Percentiles rank a stretch among this genome's conserved stretches.
These are phyloP conservation scores for Acomys russatus DNA, from an alignment of 2,797 vertebrate species.

Conservation along the genomic window DNA sequence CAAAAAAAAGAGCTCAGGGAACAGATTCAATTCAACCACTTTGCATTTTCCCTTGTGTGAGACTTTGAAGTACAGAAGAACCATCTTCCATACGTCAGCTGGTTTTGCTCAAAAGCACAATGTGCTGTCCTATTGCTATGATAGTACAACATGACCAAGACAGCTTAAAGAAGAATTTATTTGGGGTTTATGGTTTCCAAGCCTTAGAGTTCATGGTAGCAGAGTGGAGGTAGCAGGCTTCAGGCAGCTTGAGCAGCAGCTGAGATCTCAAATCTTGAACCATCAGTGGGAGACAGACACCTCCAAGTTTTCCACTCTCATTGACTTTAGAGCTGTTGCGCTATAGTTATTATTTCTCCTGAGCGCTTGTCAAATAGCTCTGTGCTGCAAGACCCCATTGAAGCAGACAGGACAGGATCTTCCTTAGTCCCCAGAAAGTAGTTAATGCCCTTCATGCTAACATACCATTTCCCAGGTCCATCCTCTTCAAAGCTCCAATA, in stretches of 20 bases:
- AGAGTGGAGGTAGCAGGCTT: background rate
- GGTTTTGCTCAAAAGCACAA: background rate
- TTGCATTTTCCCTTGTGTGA: background rate
- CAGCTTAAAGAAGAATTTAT: background rate
- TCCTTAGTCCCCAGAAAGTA: background rate
- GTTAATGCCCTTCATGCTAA: background rate
- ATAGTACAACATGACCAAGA: background rate
- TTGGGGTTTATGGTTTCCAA: background rate
- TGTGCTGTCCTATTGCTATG: background rate
- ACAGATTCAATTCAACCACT: background rate
- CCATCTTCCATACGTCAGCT: background rate
- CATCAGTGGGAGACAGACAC: background rate
- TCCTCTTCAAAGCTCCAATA: background rate
- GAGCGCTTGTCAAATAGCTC: background rate
- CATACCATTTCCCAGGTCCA: background rate
- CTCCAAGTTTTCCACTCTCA: background rate
- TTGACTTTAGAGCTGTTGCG: background rate
- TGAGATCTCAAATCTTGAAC: background rate
- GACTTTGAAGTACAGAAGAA: background rate
- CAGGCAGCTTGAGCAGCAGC: background rate
- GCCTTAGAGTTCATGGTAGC: background rate
- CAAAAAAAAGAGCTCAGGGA: background rate
- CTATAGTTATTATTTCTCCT: background rate
- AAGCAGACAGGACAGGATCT: background rate
- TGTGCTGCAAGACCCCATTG: background rate